phyloP scores from a whole-genome alignment of 2,888 invertebrate species.

The Eilema griseolum region DNA sequence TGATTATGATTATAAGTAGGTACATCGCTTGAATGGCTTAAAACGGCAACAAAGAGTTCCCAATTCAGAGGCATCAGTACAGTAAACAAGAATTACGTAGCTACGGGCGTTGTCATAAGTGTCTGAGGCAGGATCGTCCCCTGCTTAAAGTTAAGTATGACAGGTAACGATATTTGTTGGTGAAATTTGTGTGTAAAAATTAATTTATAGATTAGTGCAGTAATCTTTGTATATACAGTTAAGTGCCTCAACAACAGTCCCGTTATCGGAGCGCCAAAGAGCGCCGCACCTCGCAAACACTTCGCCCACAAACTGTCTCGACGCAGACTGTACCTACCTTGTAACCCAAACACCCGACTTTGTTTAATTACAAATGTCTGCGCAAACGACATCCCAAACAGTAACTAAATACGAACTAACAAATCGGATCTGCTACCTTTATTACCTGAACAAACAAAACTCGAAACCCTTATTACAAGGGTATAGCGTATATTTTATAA shows the following conservation, averaged over 20 bases:
- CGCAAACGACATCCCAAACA: slow-evolving; percentile 35
- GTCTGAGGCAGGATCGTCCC: not conserved
- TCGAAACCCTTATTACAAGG: slow-evolving; percentile 17
- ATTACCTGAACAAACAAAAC: slow-evolving; percentile 31
- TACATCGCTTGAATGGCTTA: no score
- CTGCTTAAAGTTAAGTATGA: not conserved
- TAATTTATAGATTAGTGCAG: not conserved
- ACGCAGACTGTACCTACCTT: no score
- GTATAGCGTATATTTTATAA: slow-evolving; percentile 12
- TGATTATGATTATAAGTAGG: no score
- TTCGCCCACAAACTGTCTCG: not conserved
- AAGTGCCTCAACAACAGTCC: not conserved
- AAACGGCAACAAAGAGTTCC: not conserved
- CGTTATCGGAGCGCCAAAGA: not conserved
- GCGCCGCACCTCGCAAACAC: slow-evolving; percentile 14
- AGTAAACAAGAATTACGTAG: not conserved
- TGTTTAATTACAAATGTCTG: slow-evolving; percentile 39
- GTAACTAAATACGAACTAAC: slow-evolving; percentile 50
- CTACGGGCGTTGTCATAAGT: not conserved
- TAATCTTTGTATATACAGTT: not conserved
- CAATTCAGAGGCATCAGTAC: not conserved
- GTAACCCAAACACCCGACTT: slow-evolving; percentile 12
- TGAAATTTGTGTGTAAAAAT: not conserved
- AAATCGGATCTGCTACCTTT: slow-evolving; percentile 56
- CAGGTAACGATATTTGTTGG: not conserved